Evolutionary conservation across 2,797 vertebrate species (phyloP).

Genomic region (Poecilia wingei): DNA sequence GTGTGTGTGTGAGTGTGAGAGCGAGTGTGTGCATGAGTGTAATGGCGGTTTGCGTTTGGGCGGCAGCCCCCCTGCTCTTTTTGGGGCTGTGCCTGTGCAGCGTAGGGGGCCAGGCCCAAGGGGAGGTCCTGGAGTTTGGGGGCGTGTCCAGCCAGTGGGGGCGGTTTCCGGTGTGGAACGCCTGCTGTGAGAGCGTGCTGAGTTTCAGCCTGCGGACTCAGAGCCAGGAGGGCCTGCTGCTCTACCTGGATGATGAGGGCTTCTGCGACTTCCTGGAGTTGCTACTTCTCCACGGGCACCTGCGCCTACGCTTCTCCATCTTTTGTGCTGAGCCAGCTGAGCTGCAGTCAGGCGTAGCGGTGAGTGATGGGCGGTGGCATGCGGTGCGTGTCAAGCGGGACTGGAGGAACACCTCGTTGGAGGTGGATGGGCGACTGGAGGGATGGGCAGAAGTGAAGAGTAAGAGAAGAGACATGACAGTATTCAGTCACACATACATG

Average conservation of each 20-base stretch:
- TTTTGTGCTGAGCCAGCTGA: constrained; percentile 96
- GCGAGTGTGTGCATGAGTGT: constrained; percentile 75
- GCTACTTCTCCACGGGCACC: constrained; percentile 91
- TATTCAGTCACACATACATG: constrained; percentile 94
- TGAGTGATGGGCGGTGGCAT: constrained; percentile 95
- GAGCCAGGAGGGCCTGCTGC: constrained; percentile 93
- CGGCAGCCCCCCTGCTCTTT: constrained; percentile 78
- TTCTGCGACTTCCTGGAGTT: constrained; percentile 99
- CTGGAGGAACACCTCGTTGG: constrained; percentile 96
- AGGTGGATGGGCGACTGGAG: constrained; percentile 90
- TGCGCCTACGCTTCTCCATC: constrained; percentile 97
- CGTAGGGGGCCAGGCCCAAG: constrained; percentile 76
- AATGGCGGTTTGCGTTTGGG: constrained; percentile 81
- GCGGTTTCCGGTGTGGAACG: constrained; percentile 98
- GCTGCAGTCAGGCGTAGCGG: constrained; percentile 88
- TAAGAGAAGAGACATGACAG: constrained; percentile 97
- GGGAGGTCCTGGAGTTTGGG: constrained; percentile 89
- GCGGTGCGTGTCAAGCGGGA: constrained; percentile 89
- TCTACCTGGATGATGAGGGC: constrained; percentile 97
- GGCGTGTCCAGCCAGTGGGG: constrained; percentile 97
- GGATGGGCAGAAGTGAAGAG: constrained; percentile 96
- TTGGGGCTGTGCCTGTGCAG: constrained; percentile 80
- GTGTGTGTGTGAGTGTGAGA: constrained; percentile 67
- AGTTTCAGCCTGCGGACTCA: constrained; percentile 99
- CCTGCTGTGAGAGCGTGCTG: constrained; percentile 98